phyloP scores from a whole-genome alignment of 1,140 invertebrate genomes.

The Drosophila littoralis region DNA sequence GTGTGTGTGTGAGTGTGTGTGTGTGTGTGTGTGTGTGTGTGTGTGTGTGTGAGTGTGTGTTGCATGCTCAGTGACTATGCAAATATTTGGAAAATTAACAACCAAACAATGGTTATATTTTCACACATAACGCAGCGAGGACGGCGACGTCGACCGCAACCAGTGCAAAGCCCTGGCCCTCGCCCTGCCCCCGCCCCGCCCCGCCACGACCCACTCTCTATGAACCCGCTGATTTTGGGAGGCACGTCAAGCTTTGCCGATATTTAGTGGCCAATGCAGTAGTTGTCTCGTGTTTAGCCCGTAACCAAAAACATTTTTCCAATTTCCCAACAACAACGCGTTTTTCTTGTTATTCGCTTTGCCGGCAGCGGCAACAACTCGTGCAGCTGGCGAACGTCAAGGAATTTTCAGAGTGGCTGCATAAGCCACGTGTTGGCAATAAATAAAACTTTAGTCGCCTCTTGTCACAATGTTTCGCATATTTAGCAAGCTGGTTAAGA shows the following conservation, averaged over 20 bases:
- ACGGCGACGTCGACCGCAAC: not conserved
- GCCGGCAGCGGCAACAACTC: slow-evolving; percentile 17
- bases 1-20: not conserved
- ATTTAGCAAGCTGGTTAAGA: slow-evolving; percentile 19
- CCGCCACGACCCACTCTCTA: not conserved
- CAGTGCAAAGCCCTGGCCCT: not conserved
- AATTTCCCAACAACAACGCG: slow-evolving; percentile 39
- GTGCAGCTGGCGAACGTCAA: slow-evolving; percentile 32
- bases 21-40: slow-evolving; percentile 17
- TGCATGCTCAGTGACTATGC: slow-evolving; percentile 25
- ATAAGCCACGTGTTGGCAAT: slow-evolving; percentile 48
- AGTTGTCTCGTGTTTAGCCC: slow-evolving; percentile 19
- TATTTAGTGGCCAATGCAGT: slow-evolving; percentile 10
- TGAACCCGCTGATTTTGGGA: not conserved
- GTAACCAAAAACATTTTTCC: slow-evolving; percentile 38
- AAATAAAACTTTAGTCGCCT: slow-evolving; percentile 45
- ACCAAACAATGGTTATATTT: slow-evolving; percentile 65
- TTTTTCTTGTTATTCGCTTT: slow-evolving; percentile 27
- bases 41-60: slow-evolving; percentile 11
- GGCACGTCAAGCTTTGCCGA: slow-evolving; percentile 8
- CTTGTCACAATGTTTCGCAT: slow-evolving; percentile 40
- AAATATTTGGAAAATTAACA: slow-evolving; percentile 66
- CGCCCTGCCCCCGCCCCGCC: not conserved
- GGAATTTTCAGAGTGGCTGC: slow-evolving; percentile 36
- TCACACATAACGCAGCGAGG: slow-evolving; percentile 50